A percentile compares a stretch with the other conserved stretches of the same genome.
phyloP scores from a whole-genome alignment of 2,888 invertebrate genomes.

The Hecatera dysodea region DNA sequence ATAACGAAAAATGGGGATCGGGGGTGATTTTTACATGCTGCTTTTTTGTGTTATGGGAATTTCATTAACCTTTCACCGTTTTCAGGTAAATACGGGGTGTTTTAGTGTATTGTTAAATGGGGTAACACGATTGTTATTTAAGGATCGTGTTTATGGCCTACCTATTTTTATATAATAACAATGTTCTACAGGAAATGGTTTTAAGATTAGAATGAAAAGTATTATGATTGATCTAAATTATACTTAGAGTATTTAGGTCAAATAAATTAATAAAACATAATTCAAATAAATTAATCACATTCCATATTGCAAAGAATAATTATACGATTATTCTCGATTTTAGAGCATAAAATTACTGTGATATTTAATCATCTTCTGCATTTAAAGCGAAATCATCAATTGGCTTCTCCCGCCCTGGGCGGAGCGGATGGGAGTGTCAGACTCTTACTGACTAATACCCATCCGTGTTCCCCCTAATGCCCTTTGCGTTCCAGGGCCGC shows the following conservation, averaged over 20 bases:
- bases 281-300: conserved; percentile 8
- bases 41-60: conserved; percentile 44
- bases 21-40: conserved; percentile 48
- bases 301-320: not conserved
- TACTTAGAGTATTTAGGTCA: not conserved
- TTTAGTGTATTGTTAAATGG: conserved; percentile 18
- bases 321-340: too few relatives aligned
- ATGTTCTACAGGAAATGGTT: not conserved
- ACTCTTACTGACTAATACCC: too few relatives aligned
- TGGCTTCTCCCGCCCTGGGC: too few relatives aligned
- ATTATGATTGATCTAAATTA: conserved; percentile 2
- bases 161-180: not conserved
- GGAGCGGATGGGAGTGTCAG: too few relatives aligned
- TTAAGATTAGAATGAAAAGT: not conserved
- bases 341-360: too few relatives aligned
- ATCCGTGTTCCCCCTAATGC: too few relatives aligned
- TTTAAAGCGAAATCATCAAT: too few relatives aligned
- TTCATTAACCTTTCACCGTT: conserved; percentile 38
- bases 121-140: conserved; percentile 16
- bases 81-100: conserved; percentile 30
- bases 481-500: too few relatives aligned
- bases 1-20: conserved; percentile 57
- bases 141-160: not conserved
- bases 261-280: too few relatives aligned
- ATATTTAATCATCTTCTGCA: too few relatives aligned